phyloP scores from a whole-genome alignment of 2,797 vertebrate genomes.

The Mionectes olivaceus region DNA sequence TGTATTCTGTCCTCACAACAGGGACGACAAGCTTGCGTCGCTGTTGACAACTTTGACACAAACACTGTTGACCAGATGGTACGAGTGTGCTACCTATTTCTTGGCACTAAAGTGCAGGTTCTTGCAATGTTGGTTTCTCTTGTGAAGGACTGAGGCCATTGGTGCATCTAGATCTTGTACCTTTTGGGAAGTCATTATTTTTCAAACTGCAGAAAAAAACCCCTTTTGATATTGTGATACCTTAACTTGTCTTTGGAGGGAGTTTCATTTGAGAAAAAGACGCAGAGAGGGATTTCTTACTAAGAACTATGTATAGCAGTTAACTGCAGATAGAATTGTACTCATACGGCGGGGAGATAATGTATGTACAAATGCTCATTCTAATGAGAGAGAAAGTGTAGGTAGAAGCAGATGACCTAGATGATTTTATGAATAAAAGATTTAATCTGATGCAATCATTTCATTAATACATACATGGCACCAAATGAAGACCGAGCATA shows the following conservation, averaged over 20 bases:
- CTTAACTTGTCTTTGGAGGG: neutral
- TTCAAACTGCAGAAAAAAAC: neutral
- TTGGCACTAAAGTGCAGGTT: neutral
- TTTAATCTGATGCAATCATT: slow-evolving; percentile 79
- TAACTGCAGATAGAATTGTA: neutral
- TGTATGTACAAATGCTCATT: neutral
- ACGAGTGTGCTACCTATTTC: neutral
- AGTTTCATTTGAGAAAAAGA: neutral
- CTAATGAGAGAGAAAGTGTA: slow-evolving; percentile 21
- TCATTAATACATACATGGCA: slow-evolving; percentile 79
- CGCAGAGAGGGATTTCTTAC: neutral
- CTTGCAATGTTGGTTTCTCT: neutral
- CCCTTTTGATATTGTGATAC: neutral
- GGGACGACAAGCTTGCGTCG: neutral
- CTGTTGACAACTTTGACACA: neutral
- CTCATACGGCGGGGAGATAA: neutral
- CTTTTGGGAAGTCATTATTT: neutral
- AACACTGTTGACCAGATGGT: neutral
- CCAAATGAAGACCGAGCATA: slow-evolving; percentile 67
- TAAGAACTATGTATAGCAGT: neutral
- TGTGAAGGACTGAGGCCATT: neutral
- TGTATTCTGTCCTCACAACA: neutral
- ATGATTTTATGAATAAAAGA: slow-evolving; percentile 77
- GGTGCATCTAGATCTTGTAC: neutral
- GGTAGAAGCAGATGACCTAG: slow-evolving; percentile 50